These are phyloP conservation scores for Erpetoichthys calabaricus DNA, from an alignment of 2,797 vertebrate species.

Conservation along the genomic window DNA sequence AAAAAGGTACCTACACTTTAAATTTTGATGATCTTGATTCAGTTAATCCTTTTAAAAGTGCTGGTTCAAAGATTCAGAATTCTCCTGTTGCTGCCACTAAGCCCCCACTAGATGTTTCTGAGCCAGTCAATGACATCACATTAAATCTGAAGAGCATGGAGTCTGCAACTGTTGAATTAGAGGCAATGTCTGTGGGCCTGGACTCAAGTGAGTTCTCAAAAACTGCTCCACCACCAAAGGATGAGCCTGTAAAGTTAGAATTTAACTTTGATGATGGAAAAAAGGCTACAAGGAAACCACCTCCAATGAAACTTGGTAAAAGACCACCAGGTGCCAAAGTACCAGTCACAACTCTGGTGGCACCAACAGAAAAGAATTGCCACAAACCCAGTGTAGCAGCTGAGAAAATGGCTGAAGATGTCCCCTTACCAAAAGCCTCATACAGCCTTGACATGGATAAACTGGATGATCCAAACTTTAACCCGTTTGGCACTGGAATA, in stretches of 20 bases:
- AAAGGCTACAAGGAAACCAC: slow-evolving; percentile 38
- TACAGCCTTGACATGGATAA: slow-evolving; percentile 53
- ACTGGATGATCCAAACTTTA: slow-evolving; percentile 58
- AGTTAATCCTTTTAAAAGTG: slow-evolving; percentile 40
- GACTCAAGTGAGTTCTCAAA: background rate
- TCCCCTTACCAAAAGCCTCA: slow-evolving; percentile 29
- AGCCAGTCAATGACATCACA: slow-evolving; percentile 3
- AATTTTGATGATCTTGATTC: slow-evolving; percentile 40
- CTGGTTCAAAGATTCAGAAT: slow-evolving; percentile 36
- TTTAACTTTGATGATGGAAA: slow-evolving; percentile 53
- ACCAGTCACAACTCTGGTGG: slow-evolving; percentile 28
- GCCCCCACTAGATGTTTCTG: slow-evolving; percentile 9
- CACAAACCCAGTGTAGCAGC: slow-evolving; percentile 14
- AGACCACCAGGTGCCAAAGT: slow-evolving; percentile 39
- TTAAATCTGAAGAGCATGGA: background rate
- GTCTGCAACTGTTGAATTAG: no score
- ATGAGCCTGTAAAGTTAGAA: slow-evolving; percentile 50
- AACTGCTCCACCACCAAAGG: slow-evolving; percentile 13
- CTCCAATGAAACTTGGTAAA: slow-evolving; percentile 51
- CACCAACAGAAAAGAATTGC: slow-evolving; percentile 8
- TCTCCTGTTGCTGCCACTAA: slow-evolving; percentile 20
- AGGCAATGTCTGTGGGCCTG: no score
- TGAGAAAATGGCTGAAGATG: slow-evolving; percentile 13
- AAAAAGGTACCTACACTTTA: slow-evolving; percentile 52
- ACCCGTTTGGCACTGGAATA: slow-evolving; percentile 44